These are phyloP conservation scores for Urophycis tenuis DNA, from an alignment of 2,797 vertebrate species.

Conservation along the genomic window DNA sequence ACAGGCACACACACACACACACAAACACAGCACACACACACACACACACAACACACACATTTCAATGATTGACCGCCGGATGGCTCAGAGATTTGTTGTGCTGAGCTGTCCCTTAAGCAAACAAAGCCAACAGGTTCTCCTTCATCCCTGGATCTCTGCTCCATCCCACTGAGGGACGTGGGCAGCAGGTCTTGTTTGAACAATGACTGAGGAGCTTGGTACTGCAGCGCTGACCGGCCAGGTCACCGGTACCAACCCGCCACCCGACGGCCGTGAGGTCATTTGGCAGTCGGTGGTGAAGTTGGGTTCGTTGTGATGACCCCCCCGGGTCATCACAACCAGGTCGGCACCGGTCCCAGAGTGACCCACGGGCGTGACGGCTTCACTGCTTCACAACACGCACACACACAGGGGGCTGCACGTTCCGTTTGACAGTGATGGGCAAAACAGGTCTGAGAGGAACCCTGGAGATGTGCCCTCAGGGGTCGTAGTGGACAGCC, in stretches of 20 bases:
- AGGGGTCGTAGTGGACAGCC: neutral
- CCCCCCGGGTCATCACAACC: no score
- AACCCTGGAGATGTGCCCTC: neutral
- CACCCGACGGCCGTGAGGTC: neutral
- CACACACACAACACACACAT: constrained; percentile 26
- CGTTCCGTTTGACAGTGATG: neutral
- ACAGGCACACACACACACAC: constrained; percentile 26
- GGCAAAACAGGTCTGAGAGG: constrained; percentile 44
- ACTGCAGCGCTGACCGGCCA: neutral
- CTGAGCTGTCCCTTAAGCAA: constrained; percentile 55
- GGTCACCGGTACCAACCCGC: neutral
- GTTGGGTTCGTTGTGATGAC: no score
- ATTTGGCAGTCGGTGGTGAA: neutral
- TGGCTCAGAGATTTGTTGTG: constrained; percentile 53
- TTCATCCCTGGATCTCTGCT: constrained; percentile 20
- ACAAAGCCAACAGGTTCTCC: constrained; percentile 60
- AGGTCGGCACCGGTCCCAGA: no score
- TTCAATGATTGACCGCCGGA: constrained; percentile 44
- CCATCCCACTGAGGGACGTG: constrained; percentile 34
- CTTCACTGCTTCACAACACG: no score
- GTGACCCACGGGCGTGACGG: no score
- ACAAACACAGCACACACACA: constrained; percentile 25
- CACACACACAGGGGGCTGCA: neutral
- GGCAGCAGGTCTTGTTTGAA: constrained; percentile 33
- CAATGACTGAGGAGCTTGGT: constrained; percentile 14